Evolutionary conservation across 2,797 vertebrate species (phyloP).

Genomic region (Falco biarmicus): DNA sequence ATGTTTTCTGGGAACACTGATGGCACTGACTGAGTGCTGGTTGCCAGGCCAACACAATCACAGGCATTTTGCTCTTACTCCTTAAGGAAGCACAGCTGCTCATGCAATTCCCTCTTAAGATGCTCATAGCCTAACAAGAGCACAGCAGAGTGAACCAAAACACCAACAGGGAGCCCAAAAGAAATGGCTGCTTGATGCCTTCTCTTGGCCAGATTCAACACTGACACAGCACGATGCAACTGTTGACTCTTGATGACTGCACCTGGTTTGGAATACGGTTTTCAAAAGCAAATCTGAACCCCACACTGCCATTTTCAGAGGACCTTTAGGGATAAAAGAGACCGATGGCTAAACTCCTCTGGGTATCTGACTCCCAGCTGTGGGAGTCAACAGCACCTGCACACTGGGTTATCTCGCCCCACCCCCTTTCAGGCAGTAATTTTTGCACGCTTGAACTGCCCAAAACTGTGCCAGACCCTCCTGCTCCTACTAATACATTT

Average conservation of each 20-base stretch:
- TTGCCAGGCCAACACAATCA: slow-evolving; percentile 47
- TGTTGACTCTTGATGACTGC: background rate
- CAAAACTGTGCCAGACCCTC: background rate
- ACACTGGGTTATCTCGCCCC: background rate
- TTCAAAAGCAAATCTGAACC: background rate
- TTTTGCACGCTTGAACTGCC: background rate
- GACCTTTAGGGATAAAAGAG: background rate
- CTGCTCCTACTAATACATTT: background rate
- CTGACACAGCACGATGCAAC: fast-evolving
- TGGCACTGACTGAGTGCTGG: background rate
- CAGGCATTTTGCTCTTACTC: background rate
- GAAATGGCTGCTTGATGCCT: background rate
- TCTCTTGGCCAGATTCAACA: background rate
- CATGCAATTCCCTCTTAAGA: background rate
- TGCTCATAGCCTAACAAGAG: background rate
- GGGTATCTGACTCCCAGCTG: background rate
- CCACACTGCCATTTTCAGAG: background rate
- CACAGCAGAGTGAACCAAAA: background rate
- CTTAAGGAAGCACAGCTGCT: slow-evolving; percentile 18
- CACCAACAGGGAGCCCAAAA: background rate
- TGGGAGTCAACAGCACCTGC: background rate
- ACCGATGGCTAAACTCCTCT: background rate
- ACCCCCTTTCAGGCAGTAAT: background rate
- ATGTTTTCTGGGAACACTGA: background rate
- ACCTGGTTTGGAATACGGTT: fast-evolving